Evolutionary conservation across 2,113 vertebrate genomes (phyloP).

Genomic region (Dermatemys mawii): DNA sequence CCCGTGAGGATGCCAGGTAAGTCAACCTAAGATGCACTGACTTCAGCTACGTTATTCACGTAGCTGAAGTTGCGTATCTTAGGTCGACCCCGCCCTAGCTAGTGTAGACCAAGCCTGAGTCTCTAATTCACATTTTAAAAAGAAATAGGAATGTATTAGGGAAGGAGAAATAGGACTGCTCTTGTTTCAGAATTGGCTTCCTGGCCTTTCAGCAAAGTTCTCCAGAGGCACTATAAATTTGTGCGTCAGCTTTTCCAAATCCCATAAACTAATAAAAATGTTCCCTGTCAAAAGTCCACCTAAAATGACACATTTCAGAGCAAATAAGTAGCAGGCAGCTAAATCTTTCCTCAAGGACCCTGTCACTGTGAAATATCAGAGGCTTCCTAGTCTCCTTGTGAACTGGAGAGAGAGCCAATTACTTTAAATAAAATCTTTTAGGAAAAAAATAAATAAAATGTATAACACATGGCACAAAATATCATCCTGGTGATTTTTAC

Average conservation of each 20-base stretch:
- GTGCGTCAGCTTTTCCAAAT: neutral
- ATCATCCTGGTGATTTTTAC: conserved; percentile 6
- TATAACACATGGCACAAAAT: conserved; percentile 3
- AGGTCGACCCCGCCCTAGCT: too few species aligned
- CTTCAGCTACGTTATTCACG: too few species aligned
- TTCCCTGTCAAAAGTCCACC: neutral
- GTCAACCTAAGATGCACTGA: too few species aligned
- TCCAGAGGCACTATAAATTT: neutral
- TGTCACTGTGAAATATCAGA: neutral
- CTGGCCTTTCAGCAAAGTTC: neutral
- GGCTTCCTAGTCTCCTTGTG: neutral
- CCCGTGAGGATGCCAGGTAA: too few species aligned
- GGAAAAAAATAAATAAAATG: neutral
- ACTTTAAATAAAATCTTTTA: conserved; percentile 4
- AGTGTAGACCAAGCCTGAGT: too few species aligned
- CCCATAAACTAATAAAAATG: conserved; percentile 19
- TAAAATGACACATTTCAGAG: conserved; percentile 17
- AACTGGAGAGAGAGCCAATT: conserved; percentile 27
- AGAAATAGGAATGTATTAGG: neutral
- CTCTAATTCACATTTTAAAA: neutral
- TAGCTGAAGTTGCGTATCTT: too few species aligned
- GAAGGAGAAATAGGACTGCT: neutral
- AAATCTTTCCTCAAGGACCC: neutral
- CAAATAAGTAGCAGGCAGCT: neutral
- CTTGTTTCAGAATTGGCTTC: neutral